phyloP scores from a whole-genome alignment of 2,797 vertebrate genomes.

The Halcyon leucocephala region DNA sequence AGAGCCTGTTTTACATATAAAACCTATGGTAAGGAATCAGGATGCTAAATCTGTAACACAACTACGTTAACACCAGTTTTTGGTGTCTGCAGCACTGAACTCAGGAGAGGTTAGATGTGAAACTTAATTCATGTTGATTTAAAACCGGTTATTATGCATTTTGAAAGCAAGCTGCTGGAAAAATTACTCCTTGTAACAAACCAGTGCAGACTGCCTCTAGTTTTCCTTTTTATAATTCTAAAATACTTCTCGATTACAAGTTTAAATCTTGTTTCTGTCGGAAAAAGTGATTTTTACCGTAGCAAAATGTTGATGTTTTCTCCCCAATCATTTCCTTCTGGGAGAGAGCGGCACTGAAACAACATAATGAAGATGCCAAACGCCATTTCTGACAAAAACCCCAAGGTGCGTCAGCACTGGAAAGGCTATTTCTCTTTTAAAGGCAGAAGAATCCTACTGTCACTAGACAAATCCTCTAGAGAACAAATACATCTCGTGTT shows the following conservation, averaged over 20 bases:
- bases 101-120: not conserved
- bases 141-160: conserved; percentile 3
- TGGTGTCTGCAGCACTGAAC: not conserved
- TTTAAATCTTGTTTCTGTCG: not conserved
- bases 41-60: not conserved
- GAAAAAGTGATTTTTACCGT: not conserved
- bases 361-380: not conserved
- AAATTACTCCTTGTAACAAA: not conserved
- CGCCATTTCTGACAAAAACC: not conserved
- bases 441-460: not conserved
- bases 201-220: not conserved
- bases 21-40: not conserved
- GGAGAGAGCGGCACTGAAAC: not conserved
- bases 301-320: not conserved
- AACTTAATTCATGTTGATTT: not conserved
- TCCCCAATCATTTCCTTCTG: not conserved
- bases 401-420: not conserved
- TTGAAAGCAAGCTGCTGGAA: not conserved
- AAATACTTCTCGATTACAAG: not conserved
- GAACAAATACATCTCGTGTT: not conserved
- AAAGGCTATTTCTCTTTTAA: not conserved
- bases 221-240: not conserved
- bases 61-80: not conserved
- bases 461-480: not conserved
- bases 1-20: not conserved